Evolutionary conservation across 2,888 invertebrate species (phyloP), one percentile per base, ranked within the genome.

Genomic region (Leptopilina drosophilae): DNA sequence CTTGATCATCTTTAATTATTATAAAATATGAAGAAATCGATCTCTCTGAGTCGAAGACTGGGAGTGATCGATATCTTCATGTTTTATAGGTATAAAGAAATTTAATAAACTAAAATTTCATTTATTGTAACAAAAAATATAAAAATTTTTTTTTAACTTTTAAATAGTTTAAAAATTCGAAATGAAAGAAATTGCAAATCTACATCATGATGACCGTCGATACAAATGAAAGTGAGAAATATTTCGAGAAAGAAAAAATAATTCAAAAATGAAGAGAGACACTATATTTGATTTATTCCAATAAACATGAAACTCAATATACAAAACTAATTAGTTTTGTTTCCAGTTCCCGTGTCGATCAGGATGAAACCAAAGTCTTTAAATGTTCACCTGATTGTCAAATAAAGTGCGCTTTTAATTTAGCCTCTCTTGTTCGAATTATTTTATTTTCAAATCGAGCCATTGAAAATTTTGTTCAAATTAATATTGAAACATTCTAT

Each of bases 311-410:
- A 62, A 62, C 62, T 20, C 15, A 9, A 62, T 33, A 33, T 20
- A 62, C 62, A 3, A 62, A 62, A 62, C 62, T 62, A 62, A 62
- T 62, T 62, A 62, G 20, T 20, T 20, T 62, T 59, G 59, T 59
- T 59, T 59, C 7, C 59, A 59, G 14, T 62, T 62, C 7, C 62
- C 62, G 3, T 62, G 62, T 62, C 62, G 20, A 62, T 62, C 62
- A 62, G 20, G n/a, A 62, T 62, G 62, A 62, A 62, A 62, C 62
- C 62, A 62, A 20, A 62, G 20, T 62, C 62, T 62, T 62, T 62
- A 9, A 20, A 8, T n/a, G n/a, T 33, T 33, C 33, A 33, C 33
- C 33, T 33, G 33, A 33, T 33, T 20, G 8, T n/a, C 62, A 7
- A n/a, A 9, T 33, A 33, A 33, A 33, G 33, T n/a, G 4, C 20